Percentiles rank a stretch among this genome's conserved stretches.
Evolutionary conservation across 2,113 vertebrate species (phyloP).

Genomic region (Dasyornis broadbenti): DNA sequence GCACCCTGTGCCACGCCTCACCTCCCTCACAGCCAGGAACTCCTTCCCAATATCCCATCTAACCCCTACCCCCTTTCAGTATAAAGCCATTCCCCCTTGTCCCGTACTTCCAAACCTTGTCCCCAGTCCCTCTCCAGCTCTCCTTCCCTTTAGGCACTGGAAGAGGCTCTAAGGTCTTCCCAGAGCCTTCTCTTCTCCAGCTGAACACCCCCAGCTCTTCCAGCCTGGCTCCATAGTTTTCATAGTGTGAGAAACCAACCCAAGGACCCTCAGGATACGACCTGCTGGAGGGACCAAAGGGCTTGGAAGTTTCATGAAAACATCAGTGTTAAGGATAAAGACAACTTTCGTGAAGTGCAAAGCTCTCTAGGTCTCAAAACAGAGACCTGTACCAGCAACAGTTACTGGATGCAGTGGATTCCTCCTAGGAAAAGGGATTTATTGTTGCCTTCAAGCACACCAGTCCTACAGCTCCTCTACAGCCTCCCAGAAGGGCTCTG

Average conservation of each 20-base stretch:
- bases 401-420: fast-evolving
- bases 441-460: background rate
- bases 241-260: background rate
- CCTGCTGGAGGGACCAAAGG: background rate
- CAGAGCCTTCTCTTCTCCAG: background rate
- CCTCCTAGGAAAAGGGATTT: background rate
- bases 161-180: background rate
- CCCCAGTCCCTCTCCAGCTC: background rate
- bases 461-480: background rate
- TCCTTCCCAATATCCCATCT: background rate
- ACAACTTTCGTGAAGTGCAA: background rate
- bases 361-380: background rate
- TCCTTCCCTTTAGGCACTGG: fast-evolving
- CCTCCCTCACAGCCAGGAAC: background rate
- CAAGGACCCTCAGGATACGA: fast-evolving
- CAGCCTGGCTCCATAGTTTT: background rate
- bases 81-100: background rate
- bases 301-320: background rate
- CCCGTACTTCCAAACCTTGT: background rate
- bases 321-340: background rate
- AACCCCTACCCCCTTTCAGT: background rate
- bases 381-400: background rate
- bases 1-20: fast-evolving
- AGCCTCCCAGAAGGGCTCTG: background rate
- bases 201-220: fast-evolving